Conservation (phyloP, 2,888 invertebrate genomes). For the Epinotia ramella region DNA sequence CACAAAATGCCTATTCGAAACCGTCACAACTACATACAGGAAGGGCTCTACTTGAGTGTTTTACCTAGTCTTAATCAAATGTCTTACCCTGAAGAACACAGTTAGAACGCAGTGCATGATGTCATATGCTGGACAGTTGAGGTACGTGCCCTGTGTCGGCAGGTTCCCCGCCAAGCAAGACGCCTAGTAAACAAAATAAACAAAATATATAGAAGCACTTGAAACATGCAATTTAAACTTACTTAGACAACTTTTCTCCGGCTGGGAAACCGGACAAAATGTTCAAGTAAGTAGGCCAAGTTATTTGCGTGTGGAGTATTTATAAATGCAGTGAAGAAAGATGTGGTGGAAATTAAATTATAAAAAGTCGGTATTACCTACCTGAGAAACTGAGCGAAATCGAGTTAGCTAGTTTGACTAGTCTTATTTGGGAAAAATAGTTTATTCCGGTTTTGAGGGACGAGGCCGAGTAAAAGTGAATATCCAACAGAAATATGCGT, state of each 20-base stretch:
- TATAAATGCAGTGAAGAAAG: slow-evolving; percentile 3
- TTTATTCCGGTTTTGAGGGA: too few relatives aligned
- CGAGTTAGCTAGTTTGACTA: too few relatives aligned
- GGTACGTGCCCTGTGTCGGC: slow-evolving; percentile 60
- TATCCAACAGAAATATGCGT: too few relatives aligned
- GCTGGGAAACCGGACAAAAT: slow-evolving; percentile 16
- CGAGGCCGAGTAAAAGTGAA: too few relatives aligned
- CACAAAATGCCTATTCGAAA: too few relatives aligned
- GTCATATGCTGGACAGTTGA: slow-evolving; percentile 71
- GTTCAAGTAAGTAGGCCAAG: slow-evolving; percentile 6
- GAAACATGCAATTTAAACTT: slow-evolving; percentile 13
- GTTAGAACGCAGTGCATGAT: slow-evolving; percentile 60
- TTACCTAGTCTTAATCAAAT: too few relatives aligned
- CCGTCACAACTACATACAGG: too few relatives aligned
- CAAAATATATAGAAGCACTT: neutral
- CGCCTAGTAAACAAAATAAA: slow-evolving; percentile 18
- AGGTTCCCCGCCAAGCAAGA: slow-evolving; percentile 59
- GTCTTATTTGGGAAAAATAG: too few relatives aligned
- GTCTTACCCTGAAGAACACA: slow-evolving; percentile 64
- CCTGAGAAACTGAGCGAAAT: too few relatives aligned
- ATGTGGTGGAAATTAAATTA: neutral
- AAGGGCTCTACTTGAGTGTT: too few relatives aligned
- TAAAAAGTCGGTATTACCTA: neutral
- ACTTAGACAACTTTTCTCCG: neutral
- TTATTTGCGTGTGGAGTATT: slow-evolving; percentile 7